A percentile compares a stretch with the other conserved stretches of the same genome.
Conservation (phyloP, 2,797 vertebrate genomes). For the Anableps anableps region DNA sequence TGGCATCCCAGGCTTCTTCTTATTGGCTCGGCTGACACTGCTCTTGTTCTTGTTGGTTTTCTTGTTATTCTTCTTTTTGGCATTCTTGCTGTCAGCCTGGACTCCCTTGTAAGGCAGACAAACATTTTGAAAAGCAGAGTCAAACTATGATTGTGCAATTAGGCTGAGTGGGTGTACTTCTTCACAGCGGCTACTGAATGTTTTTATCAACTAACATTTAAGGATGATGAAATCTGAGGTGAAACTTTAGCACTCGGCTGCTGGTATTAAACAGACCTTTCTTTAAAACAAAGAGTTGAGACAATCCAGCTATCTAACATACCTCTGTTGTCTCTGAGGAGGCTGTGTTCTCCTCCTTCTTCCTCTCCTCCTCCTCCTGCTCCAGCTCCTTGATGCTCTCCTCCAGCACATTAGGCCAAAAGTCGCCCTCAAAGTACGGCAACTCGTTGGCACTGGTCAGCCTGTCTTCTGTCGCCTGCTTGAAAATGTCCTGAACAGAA, state of each 20-base stretch:
- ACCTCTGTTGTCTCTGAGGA: conserved; percentile 93
- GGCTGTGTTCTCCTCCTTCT: conserved; percentile 96
- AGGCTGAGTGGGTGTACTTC: conserved; percentile 43
- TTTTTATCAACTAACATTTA: conserved; percentile 41
- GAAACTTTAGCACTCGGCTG: conserved; percentile 25
- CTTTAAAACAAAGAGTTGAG: conserved; percentile 2
- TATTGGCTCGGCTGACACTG: conserved; percentile 94
- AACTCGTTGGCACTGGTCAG: conserved; percentile 96
- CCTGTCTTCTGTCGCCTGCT: conserved; percentile 97
- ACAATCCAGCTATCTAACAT: conserved; percentile 26
- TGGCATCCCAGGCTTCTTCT: conserved; percentile 98
- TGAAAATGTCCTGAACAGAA: conserved; percentile 93
- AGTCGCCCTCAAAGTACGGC: conserved; percentile 98
- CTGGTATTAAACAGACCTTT: conserved; percentile 13
- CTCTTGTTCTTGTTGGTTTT: conserved; percentile 98
- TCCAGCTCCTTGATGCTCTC: conserved; percentile 99
- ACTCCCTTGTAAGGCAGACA: conserved; percentile 79
- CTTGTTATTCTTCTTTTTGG: conserved; percentile 97
- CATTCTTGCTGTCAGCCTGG: conserved; percentile 86
- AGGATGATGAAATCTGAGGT: conserved; percentile 37
- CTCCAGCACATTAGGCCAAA: conserved; percentile 98
- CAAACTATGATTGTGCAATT: conserved; percentile 50
- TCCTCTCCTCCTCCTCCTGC: conserved; percentile 97
- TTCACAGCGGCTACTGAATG: conserved; percentile 36
- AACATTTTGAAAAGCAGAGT: conserved; percentile 33